Evolutionary conservation across 2,797 vertebrate genomes (phyloP), one percentile per base, ranked within the genome.

Genomic region (Chelonia mydas): DNA sequence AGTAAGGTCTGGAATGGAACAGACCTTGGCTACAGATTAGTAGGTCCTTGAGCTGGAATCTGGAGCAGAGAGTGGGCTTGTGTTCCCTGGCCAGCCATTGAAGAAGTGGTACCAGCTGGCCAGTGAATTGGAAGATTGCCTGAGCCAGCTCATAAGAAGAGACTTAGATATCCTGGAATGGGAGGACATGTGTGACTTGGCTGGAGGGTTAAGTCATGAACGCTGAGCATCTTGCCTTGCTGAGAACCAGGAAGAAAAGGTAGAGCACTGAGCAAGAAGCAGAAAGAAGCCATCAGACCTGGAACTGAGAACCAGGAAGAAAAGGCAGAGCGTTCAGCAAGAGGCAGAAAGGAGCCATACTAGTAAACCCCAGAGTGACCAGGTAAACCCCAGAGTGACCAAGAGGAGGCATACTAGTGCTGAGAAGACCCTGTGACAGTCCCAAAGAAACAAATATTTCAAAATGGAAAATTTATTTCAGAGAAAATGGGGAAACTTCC

Each of bases 391-490:
- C 61, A n/a, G 16, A 65, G 16, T n/a, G 16, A 65, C 17, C 17
- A 65, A n/a, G 33, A 19, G 15, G 16, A n/a, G 33, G 17, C 6
- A 12, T 12, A 2, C 61, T n/a, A n/a, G 33, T 5, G 8, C 16
- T 21, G 61, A n/a, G 33, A 33, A 21, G 61, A n/a, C 33, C 61
- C 13, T 3, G 31, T 65, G 61, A 61, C 15, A 17, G 31, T 61
- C 15, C 27, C 65, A 55, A 93, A 93, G 80, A 82, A 94, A 61
- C 17, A 84, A 93, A 93, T 81, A 72, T 83, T 81, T 57, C 53
- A 49, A 90, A 83, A 55, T 3, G 1, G 80, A 25, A 88, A 51
- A n/a, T 50, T 50, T 12, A 5, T 81, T 97, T 81, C 59, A 74
- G 87, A 86, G 92, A 83, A 50, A 53, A 77, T 0, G 5, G 59